Conservation (phyloP, 2,888 invertebrate genomes). For the Nymphalis c-album region DNA sequence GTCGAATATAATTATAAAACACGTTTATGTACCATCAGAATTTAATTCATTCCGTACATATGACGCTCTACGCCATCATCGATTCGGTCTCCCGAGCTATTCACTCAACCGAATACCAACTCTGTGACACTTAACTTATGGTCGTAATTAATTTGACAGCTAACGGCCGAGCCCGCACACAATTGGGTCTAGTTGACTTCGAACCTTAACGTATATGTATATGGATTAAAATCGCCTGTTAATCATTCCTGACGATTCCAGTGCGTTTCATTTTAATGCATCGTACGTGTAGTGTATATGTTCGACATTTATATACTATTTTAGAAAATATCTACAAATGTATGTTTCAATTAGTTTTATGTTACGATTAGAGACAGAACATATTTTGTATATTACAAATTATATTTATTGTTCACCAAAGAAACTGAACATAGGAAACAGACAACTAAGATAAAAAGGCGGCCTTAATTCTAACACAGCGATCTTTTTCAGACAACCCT, state of each 20-base stretch:
- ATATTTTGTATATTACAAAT: not conserved
- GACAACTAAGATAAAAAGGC: no score
- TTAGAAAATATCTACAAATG: not conserved
- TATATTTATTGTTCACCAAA: no score
- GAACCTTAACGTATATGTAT: conserved; percentile 22
- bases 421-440: no score
- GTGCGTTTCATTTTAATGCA: conserved; percentile 3
- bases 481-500: no score
- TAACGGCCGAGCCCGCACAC: not conserved
- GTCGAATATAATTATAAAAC: conserved; percentile 8
- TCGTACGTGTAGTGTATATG: not conserved
- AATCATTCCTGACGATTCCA: not conserved
- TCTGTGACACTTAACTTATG: conserved; percentile 33
- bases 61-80: conserved; percentile 15
- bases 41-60: conserved; percentile 20
- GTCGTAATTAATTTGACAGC: conserved; percentile 34
- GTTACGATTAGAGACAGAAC: no score
- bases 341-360: not conserved
- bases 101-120: conserved; percentile 34
- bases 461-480: no score
- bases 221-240: conserved; percentile 26
- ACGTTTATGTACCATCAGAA: conserved; percentile 11
- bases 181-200: conserved; percentile 13
- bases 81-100: conserved; percentile 14
- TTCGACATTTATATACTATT: conserved; percentile 4